Percentiles rank a stretch among this genome's conserved stretches.
phyloP scores from a whole-genome alignment of 1,140 invertebrate genomes.

The Harpegnathos saltator region DNA sequence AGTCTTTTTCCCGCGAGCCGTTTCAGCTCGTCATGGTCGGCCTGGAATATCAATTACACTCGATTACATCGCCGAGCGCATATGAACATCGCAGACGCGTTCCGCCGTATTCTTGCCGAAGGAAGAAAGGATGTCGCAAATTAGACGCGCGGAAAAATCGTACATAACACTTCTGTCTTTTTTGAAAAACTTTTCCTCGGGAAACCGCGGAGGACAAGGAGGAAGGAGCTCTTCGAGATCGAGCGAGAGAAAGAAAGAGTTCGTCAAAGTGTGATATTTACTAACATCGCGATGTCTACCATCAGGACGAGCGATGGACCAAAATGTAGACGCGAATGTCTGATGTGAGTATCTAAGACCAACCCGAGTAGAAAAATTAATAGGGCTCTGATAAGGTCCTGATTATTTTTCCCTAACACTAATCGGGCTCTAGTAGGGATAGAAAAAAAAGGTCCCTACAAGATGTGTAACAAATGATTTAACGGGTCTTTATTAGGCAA shows the following conservation, averaged over 20 bases:
- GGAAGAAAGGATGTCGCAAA: slow-evolving; percentile 9
- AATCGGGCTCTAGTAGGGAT: no score
- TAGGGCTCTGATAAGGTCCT: no score
- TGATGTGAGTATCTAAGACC: no score
- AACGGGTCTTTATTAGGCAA: no score
- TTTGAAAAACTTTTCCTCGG: neutral
- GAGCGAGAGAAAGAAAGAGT: neutral
- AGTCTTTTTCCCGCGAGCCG: slow-evolving; percentile 58
- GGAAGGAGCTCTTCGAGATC: neutral
- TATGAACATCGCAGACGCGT: slow-evolving; percentile 20
- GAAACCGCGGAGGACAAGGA: no score
- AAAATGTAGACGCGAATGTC: no score
- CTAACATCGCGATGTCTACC: no score
- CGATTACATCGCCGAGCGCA: slow-evolving; percentile 18
- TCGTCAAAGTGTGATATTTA: neutral
- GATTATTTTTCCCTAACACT: no score
- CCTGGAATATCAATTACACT: slow-evolving; percentile 79
- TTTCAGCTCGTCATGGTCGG: neutral
- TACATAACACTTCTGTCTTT: neutral
- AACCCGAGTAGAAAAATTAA: no score
- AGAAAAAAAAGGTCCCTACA: no score
- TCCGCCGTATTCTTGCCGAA: neutral
- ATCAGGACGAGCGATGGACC: no score
- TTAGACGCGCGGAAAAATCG: neutral
- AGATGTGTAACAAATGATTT: no score